Percentiles rank a stretch among this genome's conserved stretches.
Conservation (phyloP, 2,797 vertebrate species). For the Chloroceryle amazona region DNA sequence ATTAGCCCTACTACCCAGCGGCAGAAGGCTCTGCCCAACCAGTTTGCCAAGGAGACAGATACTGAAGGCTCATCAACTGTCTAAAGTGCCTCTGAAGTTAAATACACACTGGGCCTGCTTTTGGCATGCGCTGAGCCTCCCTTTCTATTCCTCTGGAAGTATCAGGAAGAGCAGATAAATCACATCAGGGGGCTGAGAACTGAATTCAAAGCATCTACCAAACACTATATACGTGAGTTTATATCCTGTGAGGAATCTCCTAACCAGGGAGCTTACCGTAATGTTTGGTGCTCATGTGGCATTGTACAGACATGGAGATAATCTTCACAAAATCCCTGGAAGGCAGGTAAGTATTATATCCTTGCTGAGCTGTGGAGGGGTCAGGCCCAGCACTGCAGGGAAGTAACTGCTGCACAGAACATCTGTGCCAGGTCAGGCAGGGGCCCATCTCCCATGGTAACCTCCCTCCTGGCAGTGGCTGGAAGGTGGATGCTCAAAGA, state of each 20-base stretch:
- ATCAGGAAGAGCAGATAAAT: background rate
- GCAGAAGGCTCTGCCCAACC: background rate
- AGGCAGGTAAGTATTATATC: background rate
- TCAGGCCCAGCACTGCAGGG: background rate
- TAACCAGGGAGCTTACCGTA: background rate
- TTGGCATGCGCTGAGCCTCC: background rate
- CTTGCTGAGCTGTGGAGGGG: background rate
- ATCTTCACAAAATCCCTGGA: background rate
- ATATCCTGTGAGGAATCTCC: background rate
- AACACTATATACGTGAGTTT: fast-evolving
- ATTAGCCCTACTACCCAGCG: fast-evolving
- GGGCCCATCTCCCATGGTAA: background rate
- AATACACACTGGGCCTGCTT: fast-evolving
- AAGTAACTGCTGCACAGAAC: background rate
- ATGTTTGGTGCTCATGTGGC: fast-evolving
- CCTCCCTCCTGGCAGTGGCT: background rate
- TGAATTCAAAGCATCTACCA: background rate
- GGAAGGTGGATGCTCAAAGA: background rate
- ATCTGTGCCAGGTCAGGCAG: background rate
- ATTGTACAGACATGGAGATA: background rate
- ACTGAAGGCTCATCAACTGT: fast-evolving
- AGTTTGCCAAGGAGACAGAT: background rate
- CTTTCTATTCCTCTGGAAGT: background rate
- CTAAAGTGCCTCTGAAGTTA: background rate
- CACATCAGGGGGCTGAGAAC: background rate